phyloP scores from a whole-genome alignment of 2,888 invertebrate species.

The Argyresthia albistria region DNA sequence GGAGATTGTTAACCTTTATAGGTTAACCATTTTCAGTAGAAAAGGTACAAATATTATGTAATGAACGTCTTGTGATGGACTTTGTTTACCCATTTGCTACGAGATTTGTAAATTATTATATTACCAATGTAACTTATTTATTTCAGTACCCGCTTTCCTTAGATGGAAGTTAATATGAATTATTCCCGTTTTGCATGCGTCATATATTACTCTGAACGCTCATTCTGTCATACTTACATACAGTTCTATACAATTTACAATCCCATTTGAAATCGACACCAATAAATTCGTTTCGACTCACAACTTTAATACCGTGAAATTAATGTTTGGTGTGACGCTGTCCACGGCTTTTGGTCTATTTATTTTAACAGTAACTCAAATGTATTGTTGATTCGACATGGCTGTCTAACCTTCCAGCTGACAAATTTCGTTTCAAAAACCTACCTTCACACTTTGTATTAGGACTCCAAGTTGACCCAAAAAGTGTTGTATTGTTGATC shows the following conservation, averaged over 20 bases:
- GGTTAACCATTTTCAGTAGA: no score
- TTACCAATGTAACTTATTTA: no score
- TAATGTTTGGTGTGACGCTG: conserved; percentile 57
- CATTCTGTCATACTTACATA: background rate
- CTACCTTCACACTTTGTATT: background rate
- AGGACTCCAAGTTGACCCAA: background rate
- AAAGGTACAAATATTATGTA: no score
- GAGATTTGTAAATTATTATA: no score
- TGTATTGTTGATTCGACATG: conserved; percentile 58
- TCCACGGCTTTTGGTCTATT: conserved; percentile 42
- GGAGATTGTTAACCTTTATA: no score
- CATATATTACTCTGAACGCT: background rate
- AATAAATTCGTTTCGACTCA: conserved; percentile 46
- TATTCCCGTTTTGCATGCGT: background rate
- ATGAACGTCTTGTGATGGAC: no score
- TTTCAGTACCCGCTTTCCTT: no score
- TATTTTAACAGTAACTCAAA: conserved; percentile 62
- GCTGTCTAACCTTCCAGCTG: conserved; percentile 11
- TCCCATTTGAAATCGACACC: conserved; percentile 25
- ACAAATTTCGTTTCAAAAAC: background rate
- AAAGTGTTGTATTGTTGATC: background rate
- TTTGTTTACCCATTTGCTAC: no score
- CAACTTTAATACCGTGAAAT: conserved; percentile 54
- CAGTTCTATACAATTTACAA: conserved; percentile 2
- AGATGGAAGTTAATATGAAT: background rate